phyloP scores from a whole-genome alignment of 2,797 vertebrate genomes.

The Rhabdophis nuchalis region DNA sequence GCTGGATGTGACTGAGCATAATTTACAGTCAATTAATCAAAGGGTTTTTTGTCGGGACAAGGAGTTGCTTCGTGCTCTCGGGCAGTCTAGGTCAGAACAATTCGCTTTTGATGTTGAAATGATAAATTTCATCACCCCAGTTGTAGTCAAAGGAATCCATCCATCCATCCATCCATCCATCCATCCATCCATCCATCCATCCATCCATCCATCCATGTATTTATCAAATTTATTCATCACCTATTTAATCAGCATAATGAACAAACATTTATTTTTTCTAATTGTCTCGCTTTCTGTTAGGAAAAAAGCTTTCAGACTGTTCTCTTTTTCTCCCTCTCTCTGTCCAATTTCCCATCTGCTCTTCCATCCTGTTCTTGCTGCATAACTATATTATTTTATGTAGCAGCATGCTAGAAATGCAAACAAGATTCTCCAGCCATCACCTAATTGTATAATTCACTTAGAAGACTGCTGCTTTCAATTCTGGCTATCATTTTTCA shows the following conservation, averaged over 20 bases:
- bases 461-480: conserved; percentile 29
- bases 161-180: too few relatives aligned
- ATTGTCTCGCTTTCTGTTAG: background rate
- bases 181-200: too few relatives aligned
- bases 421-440: conserved; percentile 31
- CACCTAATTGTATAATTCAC: conserved; percentile 39
- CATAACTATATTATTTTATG: conserved; percentile 43
- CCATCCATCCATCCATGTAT: too few relatives aligned
- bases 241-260: background rate
- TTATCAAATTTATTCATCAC: background rate
- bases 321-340: background rate
- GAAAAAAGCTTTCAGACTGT: background rate
- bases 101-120: background rate
- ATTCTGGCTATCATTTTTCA: conserved; percentile 18
- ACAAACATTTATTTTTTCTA: background rate
- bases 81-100: background rate
- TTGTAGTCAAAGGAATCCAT: too few relatives aligned
- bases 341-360: conserved; percentile 53
- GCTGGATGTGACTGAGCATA: too few relatives aligned
- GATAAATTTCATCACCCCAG: background rate
- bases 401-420: conserved; percentile 19
- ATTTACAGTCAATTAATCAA: too few relatives aligned
- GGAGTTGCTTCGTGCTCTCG: too few relatives aligned
- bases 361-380: conserved; percentile 39
- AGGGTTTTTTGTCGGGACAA: too few relatives aligned